Conservation (phyloP, 2,888 invertebrate genomes). For the Elaeidobius kamerunicus region DNA sequence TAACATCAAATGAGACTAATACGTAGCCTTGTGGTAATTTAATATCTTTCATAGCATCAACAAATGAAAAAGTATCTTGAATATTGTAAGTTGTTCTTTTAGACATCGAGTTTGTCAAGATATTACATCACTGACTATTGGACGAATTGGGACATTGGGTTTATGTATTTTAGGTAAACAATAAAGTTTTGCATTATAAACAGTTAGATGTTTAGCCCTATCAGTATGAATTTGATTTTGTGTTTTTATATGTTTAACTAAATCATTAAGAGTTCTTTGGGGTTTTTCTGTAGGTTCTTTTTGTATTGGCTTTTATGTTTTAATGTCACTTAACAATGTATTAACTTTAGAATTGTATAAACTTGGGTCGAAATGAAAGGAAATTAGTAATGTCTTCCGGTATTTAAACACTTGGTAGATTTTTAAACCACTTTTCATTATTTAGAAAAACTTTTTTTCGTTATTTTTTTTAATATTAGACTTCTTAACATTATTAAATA, state of each 20-base stretch:
- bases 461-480: neutral
- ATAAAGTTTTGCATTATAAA: neutral
- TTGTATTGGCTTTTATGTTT: neutral
- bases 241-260: neutral
- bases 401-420: neutral
- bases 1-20: neutral
- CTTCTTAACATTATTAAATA: neutral
- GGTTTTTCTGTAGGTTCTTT: neutral
- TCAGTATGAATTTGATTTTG: too few relatives aligned
- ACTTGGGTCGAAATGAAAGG: neutral
- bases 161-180: conserved; percentile 2
- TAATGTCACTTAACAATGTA: neutral
- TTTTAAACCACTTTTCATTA: neutral
- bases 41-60: neutral
- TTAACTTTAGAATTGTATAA: neutral
- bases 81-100: conserved; percentile 1
- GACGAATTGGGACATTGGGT: neutral
- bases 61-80: conserved; percentile 1
- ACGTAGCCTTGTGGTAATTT: neutral
- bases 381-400: neutral
- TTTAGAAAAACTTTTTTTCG: neutral
- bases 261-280: neutral
- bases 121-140: neutral
- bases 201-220: neutral
- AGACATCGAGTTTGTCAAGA: neutral